A percentile compares a stretch with the other conserved stretches of the same genome.
Conservation (phyloP, 2,113 vertebrate species). For the Nansenia antarctica region DNA sequence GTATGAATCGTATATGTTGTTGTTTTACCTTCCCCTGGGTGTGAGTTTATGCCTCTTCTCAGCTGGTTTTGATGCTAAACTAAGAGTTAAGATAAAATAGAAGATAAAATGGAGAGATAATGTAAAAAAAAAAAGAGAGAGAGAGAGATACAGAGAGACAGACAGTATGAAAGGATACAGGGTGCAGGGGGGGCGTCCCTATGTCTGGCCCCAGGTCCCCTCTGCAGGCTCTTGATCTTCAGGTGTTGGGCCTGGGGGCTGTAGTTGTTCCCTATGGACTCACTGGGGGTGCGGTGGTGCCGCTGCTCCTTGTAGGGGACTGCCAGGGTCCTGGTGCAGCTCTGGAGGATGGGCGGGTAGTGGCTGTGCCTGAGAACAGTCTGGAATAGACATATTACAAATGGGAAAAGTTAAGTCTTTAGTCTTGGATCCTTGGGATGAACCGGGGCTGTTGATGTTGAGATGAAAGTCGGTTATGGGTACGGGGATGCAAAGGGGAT, state of each 20-base stretch:
- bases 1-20: not conserved
- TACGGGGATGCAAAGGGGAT: no score
- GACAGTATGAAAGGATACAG: constrained; percentile 68
- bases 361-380: constrained; percentile 59
- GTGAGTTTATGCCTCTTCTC: constrained; percentile 60
- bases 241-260: constrained; percentile 73
- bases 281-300: constrained; percentile 75
- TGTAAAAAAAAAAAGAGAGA: no score
- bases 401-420: not conserved
- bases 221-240: constrained; percentile 70
- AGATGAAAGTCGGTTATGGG: no score
- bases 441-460: no score
- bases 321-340: constrained; percentile 72
- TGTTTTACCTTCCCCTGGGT: constrained; percentile 26
- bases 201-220: constrained; percentile 13
- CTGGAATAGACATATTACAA: constrained; percentile 57
- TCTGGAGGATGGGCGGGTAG: constrained; percentile 84
- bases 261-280: constrained; percentile 90
- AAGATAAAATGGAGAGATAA: no score
- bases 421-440: no score
- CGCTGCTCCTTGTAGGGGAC: constrained; percentile 85
- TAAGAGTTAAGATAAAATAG: constrained; percentile 50
- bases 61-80: constrained; percentile 54
- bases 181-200: constrained; percentile 20
- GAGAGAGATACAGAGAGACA: no score